Evolutionary conservation across 2,113 vertebrate genomes (phyloP), one percentile per base, ranked within the genome.

Genomic region (Malurus cyaneus): DNA sequence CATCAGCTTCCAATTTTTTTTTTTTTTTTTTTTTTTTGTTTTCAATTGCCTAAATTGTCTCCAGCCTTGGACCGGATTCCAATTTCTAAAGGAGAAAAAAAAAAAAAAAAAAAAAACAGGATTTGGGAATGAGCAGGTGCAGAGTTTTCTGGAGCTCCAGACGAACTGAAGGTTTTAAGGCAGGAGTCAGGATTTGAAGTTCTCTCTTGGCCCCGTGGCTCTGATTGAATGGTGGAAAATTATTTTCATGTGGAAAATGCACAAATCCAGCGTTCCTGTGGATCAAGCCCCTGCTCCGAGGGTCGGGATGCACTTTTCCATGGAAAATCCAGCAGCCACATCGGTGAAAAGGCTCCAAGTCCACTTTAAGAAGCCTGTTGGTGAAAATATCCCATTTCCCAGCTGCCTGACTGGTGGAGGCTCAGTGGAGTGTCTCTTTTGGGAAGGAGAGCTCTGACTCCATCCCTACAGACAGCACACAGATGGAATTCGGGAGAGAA

Each of bases 151-250:
- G 91, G 79, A 95, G 85, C 92, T 92, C 64, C 4, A 42, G 88
- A 67, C 20, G 82, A 94, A 88, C 23, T 13, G 8, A 4, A 77
- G 81, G 79, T 80, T 94, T 96, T 97, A 96, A 97, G 93, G 96
- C 95, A 97, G 95, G 94, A 95, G 82, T 90, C 93, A 88, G 83
- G 85, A 74, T 93, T 14, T 90, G 93, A 65, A 96, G 86, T 65
- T 88, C 87, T 96, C 85, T 94, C 61, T 92, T 95, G 94, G 94
- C 95, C 94, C 91, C 93, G 25, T 82, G 86, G 95, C 92, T 97
- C 88, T 86, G 91, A 71, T 67, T 17, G 5, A 94, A 81, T 54
- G 83, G 60, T 36, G 36, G 36, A 39, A 39, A 39, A 39, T 11
- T 8, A 39, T 93, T 50, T 82, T 53, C 18, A 16, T 8, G 70